Evolutionary conservation across 2,113 vertebrate species (phyloP), one percentile per base, ranked within the genome.

Genomic region (Pelecanoides urinatrix): DNA sequence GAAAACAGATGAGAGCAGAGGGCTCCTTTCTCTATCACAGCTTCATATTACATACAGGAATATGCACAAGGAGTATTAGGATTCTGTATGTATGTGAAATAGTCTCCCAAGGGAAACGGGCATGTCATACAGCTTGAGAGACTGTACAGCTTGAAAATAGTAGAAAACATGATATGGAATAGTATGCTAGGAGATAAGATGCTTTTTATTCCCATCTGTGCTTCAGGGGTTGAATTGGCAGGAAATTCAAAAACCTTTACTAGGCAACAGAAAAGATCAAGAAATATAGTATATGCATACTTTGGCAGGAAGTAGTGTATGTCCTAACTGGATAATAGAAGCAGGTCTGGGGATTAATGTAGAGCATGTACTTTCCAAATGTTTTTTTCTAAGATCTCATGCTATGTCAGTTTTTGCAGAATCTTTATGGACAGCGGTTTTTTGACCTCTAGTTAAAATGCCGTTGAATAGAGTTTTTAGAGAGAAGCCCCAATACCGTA

Each of bases 241-340:
- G 83, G 50, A 94, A 92, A 94, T 86, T 88, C 10, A 25, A 83
- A 93, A 96, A 58, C 68, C 82, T 93, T 91, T 93, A 95, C 92
- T 63, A 93, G 63, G 90, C 95, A 96, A 80, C 75, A 95, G 82
- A 88, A 81, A 79, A 86, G 81, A 96, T 92, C 56, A 93, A 84
- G 67, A 88, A 91, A 78, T 80, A 61, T 0, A 56, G 68, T 88
- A 66, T 88, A 74, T 78, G 55, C 29, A 63, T 67, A 76, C 50
- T 94, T 77, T 93, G 88, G 78, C 85, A 86, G 71, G 73, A 77
- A 75, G 26, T 27, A 61, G 42, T 9, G 27, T 42, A 1, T 62
- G 76, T 88, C 82, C 75, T 86, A 66, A 40, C 18, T 63, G 75
- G 38, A 27, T 89, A 82, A 85, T 1, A 76, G 49, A 92, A 80